Percentiles rank a stretch among this genome's conserved stretches.
Evolutionary conservation across 2,797 vertebrate species (phyloP).

Genomic region (Myotis vivesi): DNA sequence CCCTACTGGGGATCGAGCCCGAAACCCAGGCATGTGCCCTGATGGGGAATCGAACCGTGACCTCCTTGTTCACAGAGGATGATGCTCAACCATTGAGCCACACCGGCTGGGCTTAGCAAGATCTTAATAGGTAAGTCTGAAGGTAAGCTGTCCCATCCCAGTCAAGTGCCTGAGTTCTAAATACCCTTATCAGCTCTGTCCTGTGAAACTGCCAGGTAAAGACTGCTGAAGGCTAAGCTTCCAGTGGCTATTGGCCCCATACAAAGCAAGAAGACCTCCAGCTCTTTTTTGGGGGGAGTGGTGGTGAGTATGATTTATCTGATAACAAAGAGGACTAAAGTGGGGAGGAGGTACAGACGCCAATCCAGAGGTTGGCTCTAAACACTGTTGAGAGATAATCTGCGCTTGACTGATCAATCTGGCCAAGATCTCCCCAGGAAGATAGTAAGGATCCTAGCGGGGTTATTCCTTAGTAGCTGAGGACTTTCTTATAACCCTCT

Average conservation of each 20-base stretch:
- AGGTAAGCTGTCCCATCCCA: neutral
- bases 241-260: neutral
- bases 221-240: neutral
- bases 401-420: neutral
- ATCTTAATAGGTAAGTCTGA: neutral
- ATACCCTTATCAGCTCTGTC: neutral
- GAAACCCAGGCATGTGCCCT: no score
- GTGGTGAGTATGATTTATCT: neutral
- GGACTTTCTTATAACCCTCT: neutral
- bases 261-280: neutral
- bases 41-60: no score
- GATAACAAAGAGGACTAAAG: neutral
- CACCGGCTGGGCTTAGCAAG: neutral
- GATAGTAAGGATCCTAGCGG: neutral
- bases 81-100: no score
- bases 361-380: neutral
- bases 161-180: neutral
- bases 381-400: neutral
- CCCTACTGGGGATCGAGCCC: no score
- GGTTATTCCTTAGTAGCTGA: neutral
- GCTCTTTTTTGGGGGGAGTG: neutral
- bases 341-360: neutral
- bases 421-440: neutral
- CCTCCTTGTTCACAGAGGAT: no score
- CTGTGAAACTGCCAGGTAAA: slow-evolving; percentile 5